These are phyloP conservation scores for Temnothorax nylanderi DNA, from an alignment of 1,140 invertebrate species.

Conservation along the genomic window DNA sequence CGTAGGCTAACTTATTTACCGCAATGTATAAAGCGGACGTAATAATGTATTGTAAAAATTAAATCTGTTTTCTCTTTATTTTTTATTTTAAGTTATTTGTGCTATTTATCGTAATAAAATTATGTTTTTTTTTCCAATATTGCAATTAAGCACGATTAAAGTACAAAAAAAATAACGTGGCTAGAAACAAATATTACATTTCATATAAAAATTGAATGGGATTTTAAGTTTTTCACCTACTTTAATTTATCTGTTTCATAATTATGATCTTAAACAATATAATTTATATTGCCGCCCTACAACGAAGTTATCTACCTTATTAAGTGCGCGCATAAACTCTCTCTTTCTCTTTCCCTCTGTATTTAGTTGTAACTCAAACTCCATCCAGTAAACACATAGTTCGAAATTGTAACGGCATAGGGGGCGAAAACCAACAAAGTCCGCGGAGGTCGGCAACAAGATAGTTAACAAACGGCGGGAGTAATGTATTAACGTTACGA, in stretches of 20 bases:
- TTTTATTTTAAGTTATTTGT: background rate
- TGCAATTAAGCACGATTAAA: background rate
- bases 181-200: background rate
- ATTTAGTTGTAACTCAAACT: background rate
- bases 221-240: background rate
- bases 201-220: background rate
- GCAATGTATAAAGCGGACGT: background rate
- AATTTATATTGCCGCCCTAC: background rate
- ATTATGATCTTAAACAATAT: background rate
- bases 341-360: background rate
- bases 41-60: background rate
- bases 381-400: slow-evolving; percentile 9
- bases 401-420: slow-evolving; percentile 32
- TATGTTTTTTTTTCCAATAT: background rate
- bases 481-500: slow-evolving; percentile 39
- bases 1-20: background rate
- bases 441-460: slow-evolving; percentile 17
- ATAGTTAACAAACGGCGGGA: slow-evolving; percentile 45
- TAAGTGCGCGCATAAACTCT: background rate
- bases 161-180: background rate
- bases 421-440: slow-evolving; percentile 43
- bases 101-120: background rate
- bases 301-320: background rate
- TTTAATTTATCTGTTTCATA: background rate
- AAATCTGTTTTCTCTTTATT: background rate